Percentiles rank a stretch among this genome's conserved stretches.
phyloP scores from a whole-genome alignment of 2,888 invertebrate species.

The Falcaria lacertinaria region DNA sequence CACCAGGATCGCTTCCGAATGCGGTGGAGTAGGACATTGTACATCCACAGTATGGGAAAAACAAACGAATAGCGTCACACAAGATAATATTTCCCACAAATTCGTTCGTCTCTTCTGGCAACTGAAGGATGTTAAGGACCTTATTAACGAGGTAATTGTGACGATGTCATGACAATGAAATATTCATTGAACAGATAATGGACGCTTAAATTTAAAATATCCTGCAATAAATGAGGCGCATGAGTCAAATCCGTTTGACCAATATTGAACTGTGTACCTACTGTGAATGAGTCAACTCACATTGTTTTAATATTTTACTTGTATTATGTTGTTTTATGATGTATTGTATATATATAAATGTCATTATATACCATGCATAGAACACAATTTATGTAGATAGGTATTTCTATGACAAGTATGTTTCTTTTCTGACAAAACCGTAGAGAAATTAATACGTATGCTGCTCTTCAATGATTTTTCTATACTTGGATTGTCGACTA shows the following conservation, averaged over 20 bases:
- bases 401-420: no score
- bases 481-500: no score
- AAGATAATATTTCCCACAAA: conserved; percentile 87
- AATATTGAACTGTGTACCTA: neutral
- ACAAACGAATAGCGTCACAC: conserved; percentile 81
- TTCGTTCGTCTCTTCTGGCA: conserved; percentile 74
- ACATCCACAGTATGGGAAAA: conserved; percentile 90
- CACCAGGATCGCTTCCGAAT: conserved; percentile 85
- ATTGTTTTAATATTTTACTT: neutral
- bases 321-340: no score
- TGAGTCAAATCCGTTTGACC: neutral
- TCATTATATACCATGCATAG: no score
- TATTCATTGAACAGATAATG: no score
- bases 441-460: no score
- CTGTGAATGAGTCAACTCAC: neutral
- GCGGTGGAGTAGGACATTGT: conserved; percentile 89
- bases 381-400: no score
- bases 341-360: no score
- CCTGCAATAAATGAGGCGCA: neutral
- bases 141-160: conserved; percentile 55
- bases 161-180: neutral
- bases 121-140: conserved; percentile 63
- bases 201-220: conserved; percentile 6
- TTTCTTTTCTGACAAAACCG: no score
- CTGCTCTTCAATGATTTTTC: no score